These are phyloP conservation scores for Nomada goodeniana DNA, from an alignment of 2,888 invertebrate genomes.

Conservation along the genomic window DNA sequence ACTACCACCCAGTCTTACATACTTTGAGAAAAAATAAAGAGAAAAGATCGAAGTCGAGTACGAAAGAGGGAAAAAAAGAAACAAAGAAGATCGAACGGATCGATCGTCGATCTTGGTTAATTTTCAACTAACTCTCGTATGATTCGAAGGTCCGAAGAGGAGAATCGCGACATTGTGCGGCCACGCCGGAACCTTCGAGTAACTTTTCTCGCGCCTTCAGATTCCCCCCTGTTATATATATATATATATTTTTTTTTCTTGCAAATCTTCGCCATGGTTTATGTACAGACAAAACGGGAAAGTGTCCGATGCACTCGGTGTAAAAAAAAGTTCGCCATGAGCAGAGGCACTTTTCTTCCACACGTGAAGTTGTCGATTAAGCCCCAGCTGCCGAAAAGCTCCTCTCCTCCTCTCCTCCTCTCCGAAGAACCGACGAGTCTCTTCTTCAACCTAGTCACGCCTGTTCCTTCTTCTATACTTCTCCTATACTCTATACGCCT, in stretches of 20 bases:
- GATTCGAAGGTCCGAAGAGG: conserved; percentile 6
- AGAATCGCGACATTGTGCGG: conserved; percentile 13
- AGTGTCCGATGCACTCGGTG: conserved; percentile 61
- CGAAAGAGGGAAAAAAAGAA: conserved; percentile 29
- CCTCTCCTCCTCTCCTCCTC: conserved; percentile 7
- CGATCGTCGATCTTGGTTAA: conserved; percentile 1
- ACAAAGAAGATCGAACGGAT: conserved; percentile 23
- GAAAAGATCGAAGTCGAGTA: conserved; percentile 19
- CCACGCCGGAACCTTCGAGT: not conserved
- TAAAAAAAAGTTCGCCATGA: conserved; percentile 48
- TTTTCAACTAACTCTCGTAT: conserved; percentile 18
- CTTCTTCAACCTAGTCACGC: conserved; percentile 46
- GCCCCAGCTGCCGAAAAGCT: conserved; percentile 52
- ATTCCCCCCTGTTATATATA: not conserved
- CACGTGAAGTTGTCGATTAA: conserved; percentile 39
- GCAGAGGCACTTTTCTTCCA: conserved; percentile 60
- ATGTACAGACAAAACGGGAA: conserved; percentile 30
- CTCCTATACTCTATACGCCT: conserved; percentile 1
- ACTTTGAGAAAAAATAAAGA: conserved; percentile 25
- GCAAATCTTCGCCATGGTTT: not conserved
- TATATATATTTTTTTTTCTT: conserved; percentile 1
- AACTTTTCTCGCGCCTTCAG: conserved; percentile 15
- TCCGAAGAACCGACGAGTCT: conserved; percentile 24
- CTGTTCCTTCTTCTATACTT: conserved; percentile 16
- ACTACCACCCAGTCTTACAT: conserved; percentile 59